Evolutionary conservation across 2,113 vertebrate species (phyloP).

Genomic region (Calyptomena viridis): DNA sequence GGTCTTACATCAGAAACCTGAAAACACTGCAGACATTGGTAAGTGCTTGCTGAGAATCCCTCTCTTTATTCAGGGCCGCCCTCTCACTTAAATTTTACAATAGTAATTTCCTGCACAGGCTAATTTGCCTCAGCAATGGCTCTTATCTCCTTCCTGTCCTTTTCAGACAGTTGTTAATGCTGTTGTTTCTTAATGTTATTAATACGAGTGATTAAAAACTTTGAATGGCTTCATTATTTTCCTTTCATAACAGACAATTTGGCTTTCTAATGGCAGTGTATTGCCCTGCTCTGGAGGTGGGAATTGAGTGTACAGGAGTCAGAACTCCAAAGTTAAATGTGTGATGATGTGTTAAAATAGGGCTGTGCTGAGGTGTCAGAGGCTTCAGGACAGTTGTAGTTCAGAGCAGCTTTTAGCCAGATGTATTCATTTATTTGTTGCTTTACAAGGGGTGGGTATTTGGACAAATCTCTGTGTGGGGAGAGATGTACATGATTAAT

Average conservation of each 20-base stretch:
- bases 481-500: neutral
- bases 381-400: neutral
- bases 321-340: neutral
- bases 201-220: neutral
- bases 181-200: neutral
- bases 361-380: neutral
- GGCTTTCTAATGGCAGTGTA: neutral
- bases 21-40: neutral
- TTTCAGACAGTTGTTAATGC: neutral
- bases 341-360: neutral
- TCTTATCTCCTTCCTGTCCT: neutral
- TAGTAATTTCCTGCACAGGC: neutral
- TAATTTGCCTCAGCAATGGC: neutral
- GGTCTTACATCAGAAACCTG: neutral
- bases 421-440: neutral
- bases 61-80: neutral
- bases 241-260: neutral
- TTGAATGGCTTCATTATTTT: neutral
- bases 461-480: neutral
- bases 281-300: neutral
- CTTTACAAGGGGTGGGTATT: neutral
- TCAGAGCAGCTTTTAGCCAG: neutral
- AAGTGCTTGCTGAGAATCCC: rapidly evolving
- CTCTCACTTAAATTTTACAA: neutral
- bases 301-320: neutral